These are phyloP conservation scores for Chondrosia reniformis DNA, from an alignment of 37 sponge, comb jelly and placozoan species.

Conservation along the genomic window DNA sequence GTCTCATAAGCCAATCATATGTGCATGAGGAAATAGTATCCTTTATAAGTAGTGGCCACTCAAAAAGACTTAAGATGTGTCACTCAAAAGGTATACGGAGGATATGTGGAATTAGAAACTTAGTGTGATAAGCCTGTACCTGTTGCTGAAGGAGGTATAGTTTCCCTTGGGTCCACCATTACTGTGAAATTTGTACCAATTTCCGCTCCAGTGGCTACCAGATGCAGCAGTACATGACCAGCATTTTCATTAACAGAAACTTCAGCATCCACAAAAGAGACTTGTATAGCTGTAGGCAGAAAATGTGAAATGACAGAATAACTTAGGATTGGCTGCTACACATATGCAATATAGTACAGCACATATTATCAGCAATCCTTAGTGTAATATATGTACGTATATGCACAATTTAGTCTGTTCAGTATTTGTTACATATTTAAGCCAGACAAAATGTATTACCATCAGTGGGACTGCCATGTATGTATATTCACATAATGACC, in stretches of 20 bases:
- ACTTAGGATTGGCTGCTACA: neutral
- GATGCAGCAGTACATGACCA: neutral
- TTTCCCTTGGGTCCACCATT: neutral
- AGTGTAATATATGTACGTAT: neutral
- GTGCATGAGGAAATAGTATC: too few relatives aligned
- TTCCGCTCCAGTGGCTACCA: slow-evolving; percentile 8
- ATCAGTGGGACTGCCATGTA: neutral
- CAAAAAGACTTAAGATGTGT: too few relatives aligned
- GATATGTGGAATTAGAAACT: too few relatives aligned
- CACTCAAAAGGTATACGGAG: too few relatives aligned
- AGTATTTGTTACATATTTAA: too few relatives aligned
- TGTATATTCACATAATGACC: neutral
- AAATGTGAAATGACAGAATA: neutral
- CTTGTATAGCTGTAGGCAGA: neutral
- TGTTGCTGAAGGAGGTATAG: slow-evolving; percentile 10
- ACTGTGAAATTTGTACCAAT: neutral
- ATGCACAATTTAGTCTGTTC: too few relatives aligned
- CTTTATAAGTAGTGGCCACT: too few relatives aligned
- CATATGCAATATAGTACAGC: neutral
- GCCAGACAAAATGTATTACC: neutral
- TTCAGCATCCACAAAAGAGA: neutral
- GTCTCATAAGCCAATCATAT: too few relatives aligned
- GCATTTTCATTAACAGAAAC: neutral
- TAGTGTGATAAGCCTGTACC: too few relatives aligned
- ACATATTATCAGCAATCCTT: neutral